Base-by-base conservation (phyloP, 2,888 invertebrate genomes). In the Eilema sororculum region DNA sequence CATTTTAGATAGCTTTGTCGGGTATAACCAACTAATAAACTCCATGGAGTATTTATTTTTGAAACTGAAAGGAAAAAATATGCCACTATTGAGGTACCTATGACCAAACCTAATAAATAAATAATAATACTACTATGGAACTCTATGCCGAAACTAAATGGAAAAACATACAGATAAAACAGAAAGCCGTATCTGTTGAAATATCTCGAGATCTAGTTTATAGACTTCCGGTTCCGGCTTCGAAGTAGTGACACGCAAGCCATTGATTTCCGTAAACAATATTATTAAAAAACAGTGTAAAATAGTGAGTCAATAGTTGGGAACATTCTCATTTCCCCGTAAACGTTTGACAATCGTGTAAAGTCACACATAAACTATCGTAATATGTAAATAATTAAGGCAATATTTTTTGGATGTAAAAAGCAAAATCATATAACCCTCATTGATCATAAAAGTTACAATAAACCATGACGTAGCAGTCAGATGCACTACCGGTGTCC, bases 111-210 rank as follows among this genome's bases (percentile, higher is more conserved):
- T 28, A 4, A 46, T 41, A 46, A 20, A 0, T 0, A 20, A 0
- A 5, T 46, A n/a, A n/a, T n/a, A n/a, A n/a, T n/a, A n/a, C n/a
- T n/a, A n/a, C n/a, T n/a, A n/a, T n/a, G n/a, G n/a, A n/a, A n/a
- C n/a, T n/a, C n/a, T n/a, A n/a, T 52, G n/a, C n/a, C n/a, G 20
- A 52, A n/a, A 52, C 9, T 3, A 52, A 52, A n/a, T 58, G 25
- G 28, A 28, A 58, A 58, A 58, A 25, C n/a, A n/a, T n/a, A 28
- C 25, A 5, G 58, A 10, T 13, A 16, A 58, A 28, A 37, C 20
- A 46, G n/a, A 30, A 58, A 20, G 52, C 41, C 68, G 65, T 60
- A 52, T 73, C 76, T 73, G 64, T 72, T 72, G 63, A 56, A 61
- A 37, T 24, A 62, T 33, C 65, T 72, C 68, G 30, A 57, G 68